Conservation (phyloP, 2,888 invertebrate species). For the Hipparchia sbordonii region DNA sequence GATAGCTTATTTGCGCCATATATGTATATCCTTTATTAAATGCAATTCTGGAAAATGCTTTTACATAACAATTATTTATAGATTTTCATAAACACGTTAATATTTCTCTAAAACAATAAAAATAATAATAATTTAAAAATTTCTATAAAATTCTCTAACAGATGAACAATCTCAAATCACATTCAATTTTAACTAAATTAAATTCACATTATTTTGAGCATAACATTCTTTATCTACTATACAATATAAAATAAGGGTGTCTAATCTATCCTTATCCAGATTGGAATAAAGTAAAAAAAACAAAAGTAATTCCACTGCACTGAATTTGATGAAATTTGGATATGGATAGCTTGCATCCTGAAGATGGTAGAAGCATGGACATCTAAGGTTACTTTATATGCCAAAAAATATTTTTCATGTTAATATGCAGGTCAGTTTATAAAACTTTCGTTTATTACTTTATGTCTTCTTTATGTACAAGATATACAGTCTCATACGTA, state of each 20-base stretch:
- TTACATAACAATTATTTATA: background rate
- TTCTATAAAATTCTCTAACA: background rate
- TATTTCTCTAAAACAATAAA: background rate
- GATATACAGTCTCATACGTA: no score
- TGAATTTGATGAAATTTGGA: no score
- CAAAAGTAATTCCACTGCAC: background rate
- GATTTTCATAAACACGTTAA: conserved; percentile 4
- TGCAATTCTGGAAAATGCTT: conserved; percentile 6
- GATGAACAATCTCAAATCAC: conserved; percentile 5
- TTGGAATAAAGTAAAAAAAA: background rate
- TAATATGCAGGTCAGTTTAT: no score
- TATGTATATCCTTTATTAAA: background rate
- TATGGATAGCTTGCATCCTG: no score
- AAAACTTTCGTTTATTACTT: no score
- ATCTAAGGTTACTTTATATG: no score
- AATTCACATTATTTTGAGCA: conserved; percentile 16
- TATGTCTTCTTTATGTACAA: no score
- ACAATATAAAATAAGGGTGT: background rate
- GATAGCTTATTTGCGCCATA: background rate
- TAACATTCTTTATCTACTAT: conserved; percentile 8
- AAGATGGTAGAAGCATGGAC: no score
- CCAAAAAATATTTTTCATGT: no score
- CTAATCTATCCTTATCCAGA: background rate
- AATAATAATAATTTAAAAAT: background rate
- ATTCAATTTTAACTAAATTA: conserved; percentile 13